Base-by-base conservation (phyloP, 2,113 vertebrate genomes). In the Tapirus terrestris region DNA sequence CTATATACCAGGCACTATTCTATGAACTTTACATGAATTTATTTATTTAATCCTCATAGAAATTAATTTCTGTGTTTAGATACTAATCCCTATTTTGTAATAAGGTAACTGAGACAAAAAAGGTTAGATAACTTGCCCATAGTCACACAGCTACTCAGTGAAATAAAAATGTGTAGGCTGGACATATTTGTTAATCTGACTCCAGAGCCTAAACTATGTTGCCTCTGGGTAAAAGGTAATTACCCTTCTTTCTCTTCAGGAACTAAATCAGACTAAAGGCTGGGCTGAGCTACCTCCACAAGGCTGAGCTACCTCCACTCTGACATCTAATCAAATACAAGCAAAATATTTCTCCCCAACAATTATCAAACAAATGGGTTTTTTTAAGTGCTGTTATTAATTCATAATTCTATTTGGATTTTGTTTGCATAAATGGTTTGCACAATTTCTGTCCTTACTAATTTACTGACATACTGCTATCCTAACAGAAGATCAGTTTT, bases 11-110 rank as follows among this genome's bases (percentile, higher is more conserved):
- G 84, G 45, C 2, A 76, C 45, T 89, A 33, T 33, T 56, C 1
- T 9, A 87, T 83, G 61, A 87, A 61, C 56, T 65, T 51, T 48
- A 51, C 7, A 43, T 63, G 29, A 82, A 75, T 85, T 56, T 29
- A 63, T 79, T 90, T 68, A 87, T 63, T 82, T 63, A 77, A 89
- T 89, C 86, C 20, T 89, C 84, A 88, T 8, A 81, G 76, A 80
- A 95, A 89, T 67, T 39, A 39, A 39, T 39, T 39, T 77, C 61
- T n/a, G 33, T 68, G 31, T n/a, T 53, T 27, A 87, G 45, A 91
- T 33, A 61, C n/a, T 58, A 87, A 93, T 83, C 56, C 65, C 75
- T 43, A 67, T 65, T 93, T 91, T 82, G 77, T 72, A 77, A 63
- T 18, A 29, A 48, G 6, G 67, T 82, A 70, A 79, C 13, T 21